phyloP scores from a whole-genome alignment of 2,888 invertebrate genomes.

The Hirtodrosophila histrioides region DNA sequence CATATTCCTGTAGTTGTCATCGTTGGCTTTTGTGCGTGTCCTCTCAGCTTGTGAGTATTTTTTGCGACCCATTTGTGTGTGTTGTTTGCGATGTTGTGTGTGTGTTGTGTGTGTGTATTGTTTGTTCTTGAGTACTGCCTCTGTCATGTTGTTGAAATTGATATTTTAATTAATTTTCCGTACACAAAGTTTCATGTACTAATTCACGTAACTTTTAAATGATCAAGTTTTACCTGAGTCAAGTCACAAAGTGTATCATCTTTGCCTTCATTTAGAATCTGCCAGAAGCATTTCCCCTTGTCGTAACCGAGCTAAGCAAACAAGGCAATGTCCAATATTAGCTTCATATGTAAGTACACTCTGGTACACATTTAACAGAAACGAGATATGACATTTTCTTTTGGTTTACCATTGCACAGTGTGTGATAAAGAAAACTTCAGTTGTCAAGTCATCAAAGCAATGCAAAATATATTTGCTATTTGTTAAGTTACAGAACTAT shows the following conservation, averaged over 20 bases:
- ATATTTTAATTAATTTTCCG: slow-evolving; percentile 74
- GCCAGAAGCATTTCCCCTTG: slow-evolving; percentile 30
- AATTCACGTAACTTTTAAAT: slow-evolving; percentile 58
- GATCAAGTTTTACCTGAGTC: slow-evolving; percentile 64
- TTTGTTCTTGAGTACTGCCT: slow-evolving; percentile 25
- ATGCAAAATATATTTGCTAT: too few relatives aligned
- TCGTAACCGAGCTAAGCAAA: slow-evolving; percentile 2
- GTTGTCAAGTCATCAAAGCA: too few relatives aligned
- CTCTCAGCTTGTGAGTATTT: slow-evolving; percentile 22
- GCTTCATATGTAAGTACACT: too few relatives aligned
- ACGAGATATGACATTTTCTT: too few relatives aligned
- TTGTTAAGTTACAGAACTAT: too few relatives aligned
- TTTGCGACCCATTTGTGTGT: slow-evolving; percentile 3
- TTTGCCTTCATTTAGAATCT: slow-evolving; percentile 42
- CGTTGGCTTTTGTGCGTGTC: slow-evolving; percentile 33
- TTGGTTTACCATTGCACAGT: too few relatives aligned
- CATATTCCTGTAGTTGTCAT: slow-evolving; percentile 42
- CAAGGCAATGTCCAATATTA: slow-evolving; percentile 9
- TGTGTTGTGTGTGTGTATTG: slow-evolving; percentile 6
- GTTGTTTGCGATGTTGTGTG: neutral
- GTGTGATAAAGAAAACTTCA: too few relatives aligned
- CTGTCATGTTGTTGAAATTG: slow-evolving; percentile 67
- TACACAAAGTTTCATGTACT: slow-evolving; percentile 39
- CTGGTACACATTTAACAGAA: too few relatives aligned
- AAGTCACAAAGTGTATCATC: slow-evolving; percentile 18